Percentiles rank a stretch among this genome's conserved stretches.
Evolutionary conservation across 1,140 invertebrate genomes (phyloP).

Genomic region (Galleria mellonella): DNA sequence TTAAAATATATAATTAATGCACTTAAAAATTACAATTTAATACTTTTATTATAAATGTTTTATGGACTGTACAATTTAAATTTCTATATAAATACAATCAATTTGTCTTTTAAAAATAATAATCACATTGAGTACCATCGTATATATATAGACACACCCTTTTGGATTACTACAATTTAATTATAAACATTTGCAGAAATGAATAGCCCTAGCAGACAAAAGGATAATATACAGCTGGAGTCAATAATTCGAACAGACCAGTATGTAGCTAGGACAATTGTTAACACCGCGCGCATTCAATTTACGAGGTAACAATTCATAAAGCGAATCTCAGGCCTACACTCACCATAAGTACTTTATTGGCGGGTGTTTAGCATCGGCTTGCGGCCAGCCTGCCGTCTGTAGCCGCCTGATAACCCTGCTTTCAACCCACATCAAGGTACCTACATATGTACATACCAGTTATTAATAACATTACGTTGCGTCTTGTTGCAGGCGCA

Average conservation of each 20-base stretch:
- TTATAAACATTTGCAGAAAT: constrained; percentile 8
- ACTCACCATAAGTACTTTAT: constrained; percentile 59
- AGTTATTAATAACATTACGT: constrained; percentile 12
- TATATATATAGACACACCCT: too few species aligned
- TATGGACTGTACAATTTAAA: too few species aligned
- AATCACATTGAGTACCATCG: too few species aligned
- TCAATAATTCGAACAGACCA: not conserved
- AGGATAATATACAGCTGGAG: constrained; percentile 10
- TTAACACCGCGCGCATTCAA: constrained; percentile 37
- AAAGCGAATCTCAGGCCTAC: constrained; percentile 50
- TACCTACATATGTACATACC: constrained; percentile 2
- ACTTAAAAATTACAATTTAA: too few species aligned
- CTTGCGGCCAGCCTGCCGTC: constrained; percentile 38
- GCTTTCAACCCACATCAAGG: not conserved
- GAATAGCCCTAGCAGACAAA: constrained; percentile 11
- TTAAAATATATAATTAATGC: too few species aligned
- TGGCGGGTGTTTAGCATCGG: constrained; percentile 50
- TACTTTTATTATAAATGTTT: too few species aligned
- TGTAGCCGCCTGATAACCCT: constrained; percentile 46
- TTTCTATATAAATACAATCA: too few species aligned
- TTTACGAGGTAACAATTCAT: constrained; percentile 48
- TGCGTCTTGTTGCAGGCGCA: constrained; percentile 44
- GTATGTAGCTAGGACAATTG: constrained; percentile 26
- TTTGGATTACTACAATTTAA: constrained; percentile 1
- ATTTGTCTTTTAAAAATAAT: too few species aligned